A percentile compares a stretch with the other conserved stretches of the same genome.
These are phyloP conservation scores for Eupeodes corollae DNA, from an alignment of 1,140 invertebrate genomes.

Conservation along the genomic window DNA sequence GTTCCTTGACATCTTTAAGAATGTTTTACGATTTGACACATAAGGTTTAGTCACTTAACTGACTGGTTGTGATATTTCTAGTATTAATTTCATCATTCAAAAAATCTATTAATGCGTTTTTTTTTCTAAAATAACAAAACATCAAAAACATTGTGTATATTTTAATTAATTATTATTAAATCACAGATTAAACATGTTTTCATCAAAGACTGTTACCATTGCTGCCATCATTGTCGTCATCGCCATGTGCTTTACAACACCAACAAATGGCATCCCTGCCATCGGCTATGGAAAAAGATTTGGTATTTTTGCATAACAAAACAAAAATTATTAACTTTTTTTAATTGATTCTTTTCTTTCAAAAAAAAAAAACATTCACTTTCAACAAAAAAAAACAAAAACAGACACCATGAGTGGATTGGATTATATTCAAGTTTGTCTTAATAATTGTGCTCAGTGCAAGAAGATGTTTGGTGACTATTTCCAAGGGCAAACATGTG, in stretches of 20 bases:
- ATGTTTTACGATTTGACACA: too few species aligned
- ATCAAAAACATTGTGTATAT: too few species aligned
- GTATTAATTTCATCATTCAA: too few species aligned
- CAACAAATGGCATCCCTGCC: slow-evolving; percentile 18
- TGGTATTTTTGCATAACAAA: slow-evolving; percentile 11
- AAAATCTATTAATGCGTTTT: too few species aligned
- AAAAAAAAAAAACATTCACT: too few species aligned
- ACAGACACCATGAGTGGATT: slow-evolving; percentile 30
- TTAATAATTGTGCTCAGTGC: slow-evolving; percentile 77
- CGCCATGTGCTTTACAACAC: slow-evolving; percentile 13
- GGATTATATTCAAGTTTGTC: slow-evolving; percentile 46
- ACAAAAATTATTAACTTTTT: not conserved
- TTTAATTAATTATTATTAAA: too few species aligned
- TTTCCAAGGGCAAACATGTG: slow-evolving; percentile 72
- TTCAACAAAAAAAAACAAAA: not conserved
- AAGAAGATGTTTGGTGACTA: slow-evolving; percentile 75
- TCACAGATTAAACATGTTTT: slow-evolving; percentile 13
- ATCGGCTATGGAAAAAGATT: slow-evolving; percentile 28
- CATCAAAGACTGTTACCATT: slow-evolving; percentile 14
- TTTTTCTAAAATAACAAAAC: too few species aligned
- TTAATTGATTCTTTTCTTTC: not conserved
- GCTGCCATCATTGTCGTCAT: slow-evolving; percentile 11
- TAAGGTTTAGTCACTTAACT: too few species aligned
- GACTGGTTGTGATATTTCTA: too few species aligned
- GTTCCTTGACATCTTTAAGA: too few species aligned